These are phyloP conservation scores for Oceanodroma tethys DNA, from an alignment of 2,113 vertebrate species.

Conservation along the genomic window DNA sequence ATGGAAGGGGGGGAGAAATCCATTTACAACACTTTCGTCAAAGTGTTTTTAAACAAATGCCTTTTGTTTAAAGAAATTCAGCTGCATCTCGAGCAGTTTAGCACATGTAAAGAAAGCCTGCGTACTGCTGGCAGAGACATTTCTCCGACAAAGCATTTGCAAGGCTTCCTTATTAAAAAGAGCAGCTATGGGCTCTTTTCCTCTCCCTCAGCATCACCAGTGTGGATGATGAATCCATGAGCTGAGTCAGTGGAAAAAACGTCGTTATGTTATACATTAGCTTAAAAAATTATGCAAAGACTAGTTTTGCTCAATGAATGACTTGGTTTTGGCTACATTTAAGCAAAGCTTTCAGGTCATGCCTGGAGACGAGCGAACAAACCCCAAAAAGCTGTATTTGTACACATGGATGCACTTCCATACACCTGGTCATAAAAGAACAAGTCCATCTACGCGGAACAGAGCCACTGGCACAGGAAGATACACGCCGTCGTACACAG, in stretches of 20 bases:
- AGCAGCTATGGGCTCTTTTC: not conserved
- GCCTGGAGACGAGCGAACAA: not conserved
- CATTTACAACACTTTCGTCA: not conserved
- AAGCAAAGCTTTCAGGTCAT: not conserved
- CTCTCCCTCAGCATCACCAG: not conserved
- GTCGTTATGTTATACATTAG: not conserved
- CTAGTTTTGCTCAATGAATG: not conserved
- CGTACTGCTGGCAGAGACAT: not conserved
- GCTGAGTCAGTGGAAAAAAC: not conserved
- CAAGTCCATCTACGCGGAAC: not conserved
- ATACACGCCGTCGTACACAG: not conserved
- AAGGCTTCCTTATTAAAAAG: not conserved
- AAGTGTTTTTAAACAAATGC: constrained; percentile 37
- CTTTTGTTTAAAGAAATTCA: constrained; percentile 51
- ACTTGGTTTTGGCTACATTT: not conserved
- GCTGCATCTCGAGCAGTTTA: constrained; percentile 11
- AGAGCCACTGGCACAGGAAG: not conserved
- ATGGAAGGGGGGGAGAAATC: not conserved
- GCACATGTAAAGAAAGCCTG: not conserved
- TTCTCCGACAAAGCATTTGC: not conserved
- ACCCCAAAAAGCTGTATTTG: not conserved
- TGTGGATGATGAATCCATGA: not conserved
- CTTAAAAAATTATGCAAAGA: not conserved
- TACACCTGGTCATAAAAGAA: not conserved
- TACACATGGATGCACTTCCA: not conserved